Evolutionary conservation across 2,113 vertebrate genomes (phyloP).

Genomic region (Eurypyga helias): DNA sequence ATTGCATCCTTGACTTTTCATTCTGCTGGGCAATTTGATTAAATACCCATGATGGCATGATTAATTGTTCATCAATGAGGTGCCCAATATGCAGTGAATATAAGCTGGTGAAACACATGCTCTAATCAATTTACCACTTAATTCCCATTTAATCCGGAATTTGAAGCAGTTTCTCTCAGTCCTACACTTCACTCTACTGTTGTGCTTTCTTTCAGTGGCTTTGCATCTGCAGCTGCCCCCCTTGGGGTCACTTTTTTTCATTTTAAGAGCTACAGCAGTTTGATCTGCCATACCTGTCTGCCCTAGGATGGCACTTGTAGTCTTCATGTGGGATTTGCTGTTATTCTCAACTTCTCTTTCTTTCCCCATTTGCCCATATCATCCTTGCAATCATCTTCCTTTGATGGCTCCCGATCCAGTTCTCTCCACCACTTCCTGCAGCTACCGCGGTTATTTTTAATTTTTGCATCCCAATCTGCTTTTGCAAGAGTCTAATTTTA

Average conservation of each 20-base stretch:
- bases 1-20: not conserved
- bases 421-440: constrained; percentile 12
- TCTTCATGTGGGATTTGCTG: not conserved
- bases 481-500: constrained; percentile 58
- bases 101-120: not conserved
- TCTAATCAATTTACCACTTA: not conserved
- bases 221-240: not conserved
- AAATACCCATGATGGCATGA: not conserved
- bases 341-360: not conserved
- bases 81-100: not conserved
- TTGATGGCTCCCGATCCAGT: not conserved
- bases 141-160: not conserved
- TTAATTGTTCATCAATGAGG: not conserved
- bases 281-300: not conserved
- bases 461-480: constrained; percentile 57
- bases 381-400: constrained; percentile 14
- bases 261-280: not conserved
- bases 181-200: not conserved
- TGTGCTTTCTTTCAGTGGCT: not conserved
- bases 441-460: constrained; percentile 57
- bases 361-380: constrained; percentile 11
- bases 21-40: not conserved
- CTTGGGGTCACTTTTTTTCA: not conserved
- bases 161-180: not conserved
- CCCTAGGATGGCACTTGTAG: not conserved